These are phyloP conservation scores for Brachynemurus nebulosus DNA, from an alignment of 2,888 invertebrate species.

Conservation along the genomic window DNA sequence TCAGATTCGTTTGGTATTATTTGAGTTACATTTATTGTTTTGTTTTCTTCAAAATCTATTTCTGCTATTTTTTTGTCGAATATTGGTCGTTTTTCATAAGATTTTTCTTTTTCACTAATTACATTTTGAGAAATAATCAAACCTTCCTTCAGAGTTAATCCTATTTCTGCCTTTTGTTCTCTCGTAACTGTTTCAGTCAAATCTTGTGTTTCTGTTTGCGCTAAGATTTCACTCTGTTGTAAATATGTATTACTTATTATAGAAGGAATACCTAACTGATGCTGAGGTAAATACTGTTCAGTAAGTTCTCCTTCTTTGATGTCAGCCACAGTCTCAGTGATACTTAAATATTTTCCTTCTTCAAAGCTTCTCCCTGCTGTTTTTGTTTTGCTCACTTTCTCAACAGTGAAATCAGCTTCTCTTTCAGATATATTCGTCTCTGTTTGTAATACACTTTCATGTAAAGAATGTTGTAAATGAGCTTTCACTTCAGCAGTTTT, in stretches of 20 bases:
- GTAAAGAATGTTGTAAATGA: slow-evolving; percentile 29
- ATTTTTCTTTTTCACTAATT: slow-evolving; percentile 32
- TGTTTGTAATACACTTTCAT: slow-evolving; percentile 30
- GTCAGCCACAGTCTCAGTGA: slow-evolving; percentile 29
- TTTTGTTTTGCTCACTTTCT: slow-evolving; percentile 24
- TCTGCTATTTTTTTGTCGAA: slow-evolving; percentile 16
- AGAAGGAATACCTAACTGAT: slow-evolving; percentile 31
- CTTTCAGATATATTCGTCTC: slow-evolving; percentile 34
- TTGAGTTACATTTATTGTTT: slow-evolving; percentile 21
- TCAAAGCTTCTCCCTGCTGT: slow-evolving; percentile 30
- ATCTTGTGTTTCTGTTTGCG: slow-evolving; percentile 25
- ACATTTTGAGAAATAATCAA: slow-evolving; percentile 35
- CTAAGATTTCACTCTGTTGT: slow-evolving; percentile 19
- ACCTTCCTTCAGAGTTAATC: slow-evolving; percentile 32
- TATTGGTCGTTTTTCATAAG: slow-evolving; percentile 20
- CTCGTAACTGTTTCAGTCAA: slow-evolving; percentile 24
- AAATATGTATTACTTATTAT: slow-evolving; percentile 21
- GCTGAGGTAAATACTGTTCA: slow-evolving; percentile 26
- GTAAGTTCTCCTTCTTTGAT: slow-evolving; percentile 34
- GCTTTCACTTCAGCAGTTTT: slow-evolving; percentile 22
- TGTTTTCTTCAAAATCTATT: slow-evolving; percentile 19
- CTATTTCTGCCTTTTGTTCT: slow-evolving; percentile 28
- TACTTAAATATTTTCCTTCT: slow-evolving; percentile 30
- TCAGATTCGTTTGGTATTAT: slow-evolving; percentile 21
- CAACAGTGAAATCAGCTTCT: slow-evolving; percentile 28